These are phyloP conservation scores for Oikopleura albicans DNA, from an alignment of 23 tunicate species.

Conservation along the genomic window DNA sequence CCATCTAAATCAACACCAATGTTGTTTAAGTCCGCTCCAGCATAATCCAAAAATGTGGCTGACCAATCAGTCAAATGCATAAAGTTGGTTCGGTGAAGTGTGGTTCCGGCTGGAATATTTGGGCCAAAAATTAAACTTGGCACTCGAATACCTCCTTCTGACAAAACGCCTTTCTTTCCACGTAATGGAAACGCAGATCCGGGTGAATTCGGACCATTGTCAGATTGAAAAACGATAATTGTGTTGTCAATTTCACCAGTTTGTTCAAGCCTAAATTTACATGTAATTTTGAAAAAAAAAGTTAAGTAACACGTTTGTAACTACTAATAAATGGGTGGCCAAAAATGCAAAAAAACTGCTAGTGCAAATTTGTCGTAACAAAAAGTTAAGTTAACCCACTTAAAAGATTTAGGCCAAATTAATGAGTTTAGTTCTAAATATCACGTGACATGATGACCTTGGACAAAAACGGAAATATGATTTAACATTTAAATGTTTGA, in stretches of 20 bases:
- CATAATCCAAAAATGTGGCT: not conserved
- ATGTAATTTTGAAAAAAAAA: no score
- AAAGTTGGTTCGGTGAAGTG: not conserved
- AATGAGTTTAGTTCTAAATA: no score
- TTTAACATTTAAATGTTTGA: no score
- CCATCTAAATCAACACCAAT: not conserved
- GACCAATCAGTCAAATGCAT: not conserved
- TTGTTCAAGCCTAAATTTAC: not conserved
- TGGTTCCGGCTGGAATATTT: not conserved
- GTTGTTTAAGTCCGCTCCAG: not conserved
- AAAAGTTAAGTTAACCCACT: no score
- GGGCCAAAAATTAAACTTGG: not conserved
- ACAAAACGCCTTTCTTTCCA: not conserved
- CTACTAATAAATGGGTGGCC: no score
- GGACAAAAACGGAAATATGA: no score
- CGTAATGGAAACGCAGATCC: not conserved
- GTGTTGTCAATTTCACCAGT: not conserved
- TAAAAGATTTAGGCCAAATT: no score
- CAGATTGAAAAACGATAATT: not conserved
- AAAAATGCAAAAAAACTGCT: no score
- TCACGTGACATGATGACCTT: no score
- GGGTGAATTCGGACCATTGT: not conserved
- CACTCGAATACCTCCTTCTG: not conserved
- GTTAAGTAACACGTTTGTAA: no score
- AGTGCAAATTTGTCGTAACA: no score